These are phyloP conservation scores for Lasioglossum villosulum DNA, from an alignment of 2,888 invertebrate genomes.

Conservation along the genomic window DNA sequence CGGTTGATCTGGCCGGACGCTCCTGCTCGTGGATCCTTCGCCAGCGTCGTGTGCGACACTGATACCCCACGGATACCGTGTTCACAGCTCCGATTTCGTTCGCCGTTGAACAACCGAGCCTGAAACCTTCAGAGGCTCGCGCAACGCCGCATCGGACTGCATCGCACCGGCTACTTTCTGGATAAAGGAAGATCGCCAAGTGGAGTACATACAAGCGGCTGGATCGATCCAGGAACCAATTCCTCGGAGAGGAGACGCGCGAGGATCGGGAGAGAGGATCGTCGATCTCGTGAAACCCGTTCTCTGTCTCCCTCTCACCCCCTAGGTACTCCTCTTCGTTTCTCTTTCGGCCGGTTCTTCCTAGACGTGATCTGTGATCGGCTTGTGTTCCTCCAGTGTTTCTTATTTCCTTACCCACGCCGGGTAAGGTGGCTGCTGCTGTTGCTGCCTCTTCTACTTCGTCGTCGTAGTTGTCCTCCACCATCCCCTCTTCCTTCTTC, in stretches of 20 bases:
- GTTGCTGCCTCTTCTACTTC: background rate
- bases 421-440: conserved; percentile 30
- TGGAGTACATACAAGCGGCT: conserved; percentile 19
- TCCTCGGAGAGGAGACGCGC: conserved; percentile 1
- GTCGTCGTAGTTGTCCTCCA: background rate
- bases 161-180: background rate
- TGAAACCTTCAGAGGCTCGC: background rate
- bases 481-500: background rate
- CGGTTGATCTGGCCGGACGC: conserved; percentile 27
- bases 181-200: conserved; percentile 2
- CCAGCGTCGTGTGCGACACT: conserved; percentile 21
- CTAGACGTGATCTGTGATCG: conserved; percentile 55
- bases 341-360: conserved; percentile 30
- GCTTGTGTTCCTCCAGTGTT: conserved; percentile 56
- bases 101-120: conserved; percentile 10
- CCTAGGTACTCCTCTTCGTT: background rate
- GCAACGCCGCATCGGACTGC: background rate
- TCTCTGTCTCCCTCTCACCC: conserved; percentile 20
- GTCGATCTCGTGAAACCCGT: conserved; percentile 42
- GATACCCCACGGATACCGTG: conserved; percentile 53
- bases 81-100: conserved; percentile 53
- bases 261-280: background rate
- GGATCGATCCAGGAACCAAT: conserved; percentile 27
- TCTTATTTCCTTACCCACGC: conserved; percentile 33
- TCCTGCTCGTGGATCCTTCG: conserved; percentile 4